phyloP scores from a whole-genome alignment of 2,113 vertebrate species.

The Cyprinodon tularosa region DNA sequence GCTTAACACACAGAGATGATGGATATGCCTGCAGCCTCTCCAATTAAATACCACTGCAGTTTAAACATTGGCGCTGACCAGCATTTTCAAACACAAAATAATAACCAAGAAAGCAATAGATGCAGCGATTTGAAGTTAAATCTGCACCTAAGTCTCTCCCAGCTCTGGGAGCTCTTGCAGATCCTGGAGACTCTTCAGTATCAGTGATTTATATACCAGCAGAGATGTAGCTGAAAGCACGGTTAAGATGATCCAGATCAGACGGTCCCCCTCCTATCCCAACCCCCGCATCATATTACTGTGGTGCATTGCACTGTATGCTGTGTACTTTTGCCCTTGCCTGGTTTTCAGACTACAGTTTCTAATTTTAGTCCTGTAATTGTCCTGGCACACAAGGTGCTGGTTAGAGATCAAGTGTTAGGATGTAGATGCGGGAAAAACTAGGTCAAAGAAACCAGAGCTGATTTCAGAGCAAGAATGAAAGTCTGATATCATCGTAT shows the following conservation, averaged over 20 bases:
- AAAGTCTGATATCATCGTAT: neutral
- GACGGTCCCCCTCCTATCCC: conserved; percentile 11
- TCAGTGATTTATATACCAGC: conserved; percentile 11
- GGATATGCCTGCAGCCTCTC: neutral
- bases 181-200: neutral
- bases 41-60: neutral
- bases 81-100: neutral
- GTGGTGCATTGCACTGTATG: neutral
- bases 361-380: conserved; percentile 53
- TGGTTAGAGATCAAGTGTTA: conserved; percentile 8
- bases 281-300: conserved; percentile 30
- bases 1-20: neutral
- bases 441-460: neutral
- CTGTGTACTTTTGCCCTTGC: neutral
- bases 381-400: conserved; percentile 23
- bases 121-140: neutral
- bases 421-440: neutral
- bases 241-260: conserved; percentile 15
- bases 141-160: neutral
- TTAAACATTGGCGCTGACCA: neutral
- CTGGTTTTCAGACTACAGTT: conserved; percentile 11
- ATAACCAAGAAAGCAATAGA: neutral
- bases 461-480: neutral
- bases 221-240: neutral
- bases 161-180: neutral